phyloP scores from a whole-genome alignment of 2,888 invertebrate species.

The Ctenicera cuprea region DNA sequence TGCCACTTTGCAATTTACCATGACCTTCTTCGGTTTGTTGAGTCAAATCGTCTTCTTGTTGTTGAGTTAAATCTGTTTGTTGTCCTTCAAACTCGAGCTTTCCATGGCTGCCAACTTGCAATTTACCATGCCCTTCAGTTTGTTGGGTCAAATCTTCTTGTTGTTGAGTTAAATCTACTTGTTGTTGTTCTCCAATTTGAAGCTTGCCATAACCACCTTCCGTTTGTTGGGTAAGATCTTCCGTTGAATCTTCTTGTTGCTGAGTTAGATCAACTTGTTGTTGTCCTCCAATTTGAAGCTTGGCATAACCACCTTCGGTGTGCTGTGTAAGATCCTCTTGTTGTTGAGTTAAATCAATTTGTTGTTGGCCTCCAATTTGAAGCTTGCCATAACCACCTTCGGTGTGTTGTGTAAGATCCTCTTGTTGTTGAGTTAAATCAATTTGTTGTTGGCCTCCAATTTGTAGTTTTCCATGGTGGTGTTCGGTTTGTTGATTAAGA shows the following conservation, averaged over 20 bases:
- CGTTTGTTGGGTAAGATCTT: conserved; percentile 57
- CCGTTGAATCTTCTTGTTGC: conserved; percentile 55
- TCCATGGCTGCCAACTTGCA: conserved; percentile 41
- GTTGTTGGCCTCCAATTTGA: conserved; percentile 45
- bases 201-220: conserved; percentile 52
- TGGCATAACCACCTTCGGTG: conserved; percentile 57
- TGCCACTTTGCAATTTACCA: conserved; percentile 59
- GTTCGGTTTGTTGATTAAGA: conserved; percentile 43
- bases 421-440: conserved; percentile 56
- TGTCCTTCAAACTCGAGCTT: conserved; percentile 26
- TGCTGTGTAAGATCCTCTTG: conserved; percentile 58
- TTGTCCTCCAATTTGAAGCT: conserved; percentile 39
- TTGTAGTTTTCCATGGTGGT: conserved; percentile 45
- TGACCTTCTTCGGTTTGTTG: conserved; percentile 61
- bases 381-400: conserved; percentile 51
- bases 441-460: conserved; percentile 29
- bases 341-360: conserved; percentile 56
- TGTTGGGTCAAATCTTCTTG: conserved; percentile 57
- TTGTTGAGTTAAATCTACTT: conserved; percentile 44
- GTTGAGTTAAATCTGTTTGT: conserved; percentile 57
- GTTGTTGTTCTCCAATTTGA: conserved; percentile 29
- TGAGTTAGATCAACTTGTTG: conserved; percentile 36
- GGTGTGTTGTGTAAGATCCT: conserved; percentile 60
- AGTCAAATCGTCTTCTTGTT: conserved; percentile 59
- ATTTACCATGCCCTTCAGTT: conserved; percentile 49